Percentiles rank a stretch among this genome's conserved stretches.
Conservation (phyloP, 2,113 vertebrate genomes). For the Thunnus thynnus region DNA sequence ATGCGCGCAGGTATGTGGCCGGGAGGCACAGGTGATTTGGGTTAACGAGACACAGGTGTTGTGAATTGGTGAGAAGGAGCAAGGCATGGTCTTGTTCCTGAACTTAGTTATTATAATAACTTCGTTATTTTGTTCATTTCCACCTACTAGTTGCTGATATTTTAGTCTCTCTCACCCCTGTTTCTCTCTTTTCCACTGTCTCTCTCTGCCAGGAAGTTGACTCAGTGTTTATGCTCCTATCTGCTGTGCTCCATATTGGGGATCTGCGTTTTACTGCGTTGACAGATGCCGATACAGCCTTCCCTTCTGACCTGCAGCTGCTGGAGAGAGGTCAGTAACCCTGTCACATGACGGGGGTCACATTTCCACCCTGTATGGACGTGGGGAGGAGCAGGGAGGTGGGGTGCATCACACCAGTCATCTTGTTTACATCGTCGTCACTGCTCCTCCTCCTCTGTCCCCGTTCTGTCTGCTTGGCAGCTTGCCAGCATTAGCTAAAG, state of each 20-base stretch:
- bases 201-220: slow-evolving; percentile 89
- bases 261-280: slow-evolving; percentile 89
- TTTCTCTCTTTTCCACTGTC: neutral
- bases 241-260: slow-evolving; percentile 91
- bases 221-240: slow-evolving; percentile 91
- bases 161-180: neutral
- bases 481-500: slow-evolving; percentile 40
- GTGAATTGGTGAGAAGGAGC: no score
- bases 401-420: slow-evolving; percentile 27
- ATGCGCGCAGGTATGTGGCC: no score
- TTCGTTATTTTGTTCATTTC: neutral
- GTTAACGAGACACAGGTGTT: no score
- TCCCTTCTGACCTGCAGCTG: slow-evolving; percentile 92
- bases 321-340: slow-evolving; percentile 92
- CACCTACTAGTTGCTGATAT: neutral
- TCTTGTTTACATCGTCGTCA: slow-evolving; percentile 60
- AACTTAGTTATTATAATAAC: no score
- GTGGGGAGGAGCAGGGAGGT: slow-evolving; percentile 1
- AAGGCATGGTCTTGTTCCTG: no score
- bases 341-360: slow-evolving; percentile 28
- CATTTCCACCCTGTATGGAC: slow-evolving; percentile 5
- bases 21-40: no score
- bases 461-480: slow-evolving; percentile 28
- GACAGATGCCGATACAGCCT: slow-evolving; percentile 87
- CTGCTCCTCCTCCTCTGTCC: neutral